Base-by-base conservation (phyloP, 2,888 invertebrate species). In the Netelia virgata region DNA sequence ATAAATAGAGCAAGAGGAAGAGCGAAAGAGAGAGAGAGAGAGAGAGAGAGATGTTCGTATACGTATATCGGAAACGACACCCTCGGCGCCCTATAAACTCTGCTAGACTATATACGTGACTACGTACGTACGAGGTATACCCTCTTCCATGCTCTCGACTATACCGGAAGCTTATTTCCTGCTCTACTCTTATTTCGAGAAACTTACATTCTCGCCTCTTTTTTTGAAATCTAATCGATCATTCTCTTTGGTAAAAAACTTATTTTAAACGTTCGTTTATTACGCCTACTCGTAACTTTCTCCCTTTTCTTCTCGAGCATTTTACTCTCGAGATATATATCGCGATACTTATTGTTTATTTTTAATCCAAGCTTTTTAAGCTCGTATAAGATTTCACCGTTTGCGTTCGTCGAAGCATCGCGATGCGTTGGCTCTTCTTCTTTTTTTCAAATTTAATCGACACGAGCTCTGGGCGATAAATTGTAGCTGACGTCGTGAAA, bases 401-500 rank as follows among this genome's bases (percentile, higher is more conserved):
- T 23, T 2, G 23, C 2, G 23, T 23, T 23, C 23, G 36, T 36
- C 36, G 36, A 36, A 36, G 36, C 36, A 36, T 36, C 36, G 6
- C 36, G 36, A 36, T 36, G 36, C 36, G 36, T 28, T 50, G n/a
- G 23, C 9, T 53, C 41, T 28, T 20, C 3, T 53, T 43, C n/a
- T n/a, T 55, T 41, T 64, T 18, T 18, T 36, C 20, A 55, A 64
- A 79, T 23, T 57, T 18, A 23, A 41, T 50, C 16, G n/a, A 53
- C 59, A 57, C 43, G 53, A 20, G 47, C 75, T 63, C 28, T n/a
- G 18, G 55, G 18, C 61, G 82, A 86, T 84, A 73, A 84, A 84
- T 86, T 68, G 66, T 73, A 57, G 57, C 82, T 79, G 82, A 79
- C 69, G 72, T 74, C 36, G 50, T 50, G 47, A 63, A 84, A 57